Evolutionary conservation across 2,113 vertebrate genomes (phyloP).

Genomic region (Leptosomus discolor): DNA sequence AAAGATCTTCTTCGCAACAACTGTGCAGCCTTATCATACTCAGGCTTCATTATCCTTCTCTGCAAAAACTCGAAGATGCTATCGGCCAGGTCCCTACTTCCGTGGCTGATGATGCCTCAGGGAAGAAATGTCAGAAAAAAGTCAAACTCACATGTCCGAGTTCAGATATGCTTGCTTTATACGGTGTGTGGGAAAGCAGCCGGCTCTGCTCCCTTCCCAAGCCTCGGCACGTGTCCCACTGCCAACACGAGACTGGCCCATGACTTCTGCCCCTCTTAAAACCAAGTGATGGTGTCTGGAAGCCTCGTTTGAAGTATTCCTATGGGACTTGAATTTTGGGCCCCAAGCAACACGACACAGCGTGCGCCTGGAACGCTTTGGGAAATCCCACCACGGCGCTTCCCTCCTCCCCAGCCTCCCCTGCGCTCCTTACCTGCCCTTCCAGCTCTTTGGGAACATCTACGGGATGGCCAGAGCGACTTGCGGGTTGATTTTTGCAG

Average conservation of each 20-base stretch:
- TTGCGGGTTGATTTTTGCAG: neutral
- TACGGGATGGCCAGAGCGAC: neutral
- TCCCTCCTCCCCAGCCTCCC: neutral
- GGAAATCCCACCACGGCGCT: rapidly evolving
- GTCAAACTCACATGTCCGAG: neutral
- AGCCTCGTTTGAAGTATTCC: neutral
- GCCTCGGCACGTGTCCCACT: slow-evolving; percentile 8
- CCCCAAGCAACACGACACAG: rapidly evolving
- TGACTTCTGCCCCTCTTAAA: neutral
- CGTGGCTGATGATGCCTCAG: neutral
- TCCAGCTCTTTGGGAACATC: neutral
- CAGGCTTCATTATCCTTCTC: neutral
- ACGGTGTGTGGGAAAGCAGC: neutral
- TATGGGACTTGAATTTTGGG: rapidly evolving
- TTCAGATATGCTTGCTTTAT: neutral
- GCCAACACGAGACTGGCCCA: neutral
- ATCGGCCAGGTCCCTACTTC: neutral
- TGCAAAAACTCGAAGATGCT: neutral
- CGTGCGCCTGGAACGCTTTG: rapidly evolving
- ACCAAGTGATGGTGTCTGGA: rapidly evolving
- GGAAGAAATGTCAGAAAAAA: neutral
- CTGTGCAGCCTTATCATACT: neutral
- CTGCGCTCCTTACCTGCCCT: neutral
- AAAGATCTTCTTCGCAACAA: neutral
- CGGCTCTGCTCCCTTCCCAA: slow-evolving; percentile 40